Conservation (phyloP, 1,140 invertebrate genomes). For the Drosophila sulfurigaster region DNA sequence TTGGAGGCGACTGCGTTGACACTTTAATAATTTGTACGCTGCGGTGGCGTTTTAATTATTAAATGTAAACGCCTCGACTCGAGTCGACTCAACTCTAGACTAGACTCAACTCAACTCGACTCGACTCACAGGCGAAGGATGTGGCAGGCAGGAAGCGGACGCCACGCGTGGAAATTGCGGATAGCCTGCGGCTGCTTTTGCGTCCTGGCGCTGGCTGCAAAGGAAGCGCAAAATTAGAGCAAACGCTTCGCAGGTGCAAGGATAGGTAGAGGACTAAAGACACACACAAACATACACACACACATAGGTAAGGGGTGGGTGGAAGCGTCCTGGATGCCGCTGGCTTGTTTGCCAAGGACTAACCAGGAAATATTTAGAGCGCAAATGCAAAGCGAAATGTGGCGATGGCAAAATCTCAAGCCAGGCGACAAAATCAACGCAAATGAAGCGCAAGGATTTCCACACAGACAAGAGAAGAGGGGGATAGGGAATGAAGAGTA, state of each 20-base stretch:
- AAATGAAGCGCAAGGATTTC: constrained; percentile 70
- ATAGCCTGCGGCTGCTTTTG: constrained; percentile 54
- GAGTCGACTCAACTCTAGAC: not conserved
- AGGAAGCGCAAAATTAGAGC: constrained; percentile 73
- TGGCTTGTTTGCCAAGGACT: constrained; percentile 61
- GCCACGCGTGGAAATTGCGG: constrained; percentile 74
- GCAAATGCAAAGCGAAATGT: constrained; percentile 43
- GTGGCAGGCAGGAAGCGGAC: constrained; percentile 53
- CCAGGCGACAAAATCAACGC: constrained; percentile 68
- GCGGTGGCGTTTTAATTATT: constrained; percentile 83
- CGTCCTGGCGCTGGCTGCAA: constrained; percentile 32
- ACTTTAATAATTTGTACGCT: constrained; percentile 81
- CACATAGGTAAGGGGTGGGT: not conserved
- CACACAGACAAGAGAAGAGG: not conserved
- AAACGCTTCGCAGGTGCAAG: constrained; percentile 38
- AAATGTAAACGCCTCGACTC: constrained; percentile 60
- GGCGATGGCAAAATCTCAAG: constrained; percentile 5
- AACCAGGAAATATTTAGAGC: constrained; percentile 72
- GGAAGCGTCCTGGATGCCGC: constrained; percentile 6
- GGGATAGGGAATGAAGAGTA: not conserved
- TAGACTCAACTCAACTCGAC: not conserved
- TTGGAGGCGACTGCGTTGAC: constrained; percentile 58
- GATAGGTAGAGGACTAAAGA: not conserved
- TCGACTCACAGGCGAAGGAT: not conserved
- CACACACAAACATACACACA: not conserved